Evolutionary conservation across 2,797 vertebrate genomes (phyloP), one percentile per base, ranked within the genome.

Genomic region (Carapus acus): DNA sequence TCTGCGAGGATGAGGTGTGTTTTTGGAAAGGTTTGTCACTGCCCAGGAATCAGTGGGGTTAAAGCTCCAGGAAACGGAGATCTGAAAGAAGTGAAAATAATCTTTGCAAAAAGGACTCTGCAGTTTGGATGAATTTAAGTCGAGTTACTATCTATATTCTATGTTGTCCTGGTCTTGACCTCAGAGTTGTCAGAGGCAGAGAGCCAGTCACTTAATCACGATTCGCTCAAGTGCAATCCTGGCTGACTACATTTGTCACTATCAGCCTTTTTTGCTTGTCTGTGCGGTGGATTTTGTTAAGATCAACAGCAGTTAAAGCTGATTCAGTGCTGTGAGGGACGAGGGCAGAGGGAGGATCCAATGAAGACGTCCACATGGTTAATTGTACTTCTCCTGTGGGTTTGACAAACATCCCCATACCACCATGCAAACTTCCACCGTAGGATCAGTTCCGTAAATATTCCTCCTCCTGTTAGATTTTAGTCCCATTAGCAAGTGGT

Each of bases 1-100:
- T 50, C 69, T 65, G 49, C 71, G 58, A 80, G 83, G 80, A 83
- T 71, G 77, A 53, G 45, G 41, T 46, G 22, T 1, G 47, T 64
- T 58, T 73, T 44, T 48, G 29, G 43, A 7, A 13, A 7, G 58
- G 57, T 75, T 80, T 74, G 61, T 67, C 34, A 65, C 59, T 65
- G 42, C 21, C 49, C 49, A 23, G 63, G 55, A 59, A 68, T 62
- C 37, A 16, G 71, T 67, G 59, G 51, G 44, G 60, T 69, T 70
- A 43, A 45, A 39, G 33, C 44, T n/a, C 14, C 42, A 57, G 58
- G 56, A 71, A 65, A 57, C 59, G 14, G 7, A 67, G 43, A 45
- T 55, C n/a, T 58, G 37, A 41, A 51, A 65, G 54, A 50, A 63
- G 21, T 39, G 44, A 59, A 19, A 44, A 39, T 11, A 1, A n/a